Evolutionary conservation across 2,113 vertebrate genomes (phyloP).

Genomic region (Bubo bubo): DNA sequence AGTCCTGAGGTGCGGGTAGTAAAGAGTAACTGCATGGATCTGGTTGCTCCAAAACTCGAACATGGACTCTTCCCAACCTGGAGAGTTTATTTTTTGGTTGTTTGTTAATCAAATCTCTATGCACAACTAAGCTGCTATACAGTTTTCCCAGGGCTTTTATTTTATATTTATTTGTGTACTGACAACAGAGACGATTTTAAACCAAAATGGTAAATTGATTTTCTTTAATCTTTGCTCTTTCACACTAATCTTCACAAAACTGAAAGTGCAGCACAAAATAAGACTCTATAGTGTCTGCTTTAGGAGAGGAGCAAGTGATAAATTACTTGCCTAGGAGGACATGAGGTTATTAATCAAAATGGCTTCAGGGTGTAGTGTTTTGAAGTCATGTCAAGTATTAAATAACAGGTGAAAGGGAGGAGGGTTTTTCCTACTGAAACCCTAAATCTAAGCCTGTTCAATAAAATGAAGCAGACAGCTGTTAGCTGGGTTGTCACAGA

Average conservation of each 20-base stretch:
- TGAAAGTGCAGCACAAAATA: background rate
- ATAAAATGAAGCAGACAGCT: slow-evolving; percentile 62
- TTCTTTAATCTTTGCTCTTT: slow-evolving; percentile 16
- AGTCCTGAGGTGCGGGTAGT: background rate
- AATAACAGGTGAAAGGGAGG: slow-evolving; percentile 24
- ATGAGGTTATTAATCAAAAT: slow-evolving; percentile 43
- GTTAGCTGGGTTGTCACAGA: slow-evolving; percentile 45
- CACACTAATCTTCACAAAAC: background rate
- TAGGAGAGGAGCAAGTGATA: background rate
- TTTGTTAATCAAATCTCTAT: background rate
- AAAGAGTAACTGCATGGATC: background rate
- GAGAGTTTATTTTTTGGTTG: background rate
- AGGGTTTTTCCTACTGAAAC: slow-evolving; percentile 32
- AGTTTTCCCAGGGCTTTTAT: background rate
- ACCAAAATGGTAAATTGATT: background rate
- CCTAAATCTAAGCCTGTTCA: slow-evolving; percentile 38
- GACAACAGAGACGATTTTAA: background rate
- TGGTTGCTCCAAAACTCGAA: background rate
- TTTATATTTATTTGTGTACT: background rate
- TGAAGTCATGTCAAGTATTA: slow-evolving; percentile 12
- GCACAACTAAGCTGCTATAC: background rate
- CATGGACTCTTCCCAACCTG: background rate
- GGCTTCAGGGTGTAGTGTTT: background rate
- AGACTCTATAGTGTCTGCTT: background rate
- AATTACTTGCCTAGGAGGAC: background rate